A percentile compares a stretch with the other conserved stretches of the same genome.
Conservation (phyloP, 2,797 vertebrate species). For the Thunnus albacares region DNA sequence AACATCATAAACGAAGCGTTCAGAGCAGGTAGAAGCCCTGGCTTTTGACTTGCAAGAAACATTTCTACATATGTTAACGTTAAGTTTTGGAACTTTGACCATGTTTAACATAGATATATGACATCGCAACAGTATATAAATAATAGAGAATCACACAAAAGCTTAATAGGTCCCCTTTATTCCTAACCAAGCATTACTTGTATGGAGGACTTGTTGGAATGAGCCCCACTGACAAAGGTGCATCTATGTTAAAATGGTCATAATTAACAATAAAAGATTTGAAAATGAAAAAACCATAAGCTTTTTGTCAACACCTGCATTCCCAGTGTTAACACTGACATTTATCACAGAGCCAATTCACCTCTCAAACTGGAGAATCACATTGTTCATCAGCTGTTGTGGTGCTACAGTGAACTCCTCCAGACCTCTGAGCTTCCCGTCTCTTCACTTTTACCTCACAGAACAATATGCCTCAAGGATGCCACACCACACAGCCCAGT, state of each 20-base stretch:
- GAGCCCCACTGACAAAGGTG: neutral
- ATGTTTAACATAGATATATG: no score
- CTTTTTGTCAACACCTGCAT: neutral
- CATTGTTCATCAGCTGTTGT: slow-evolving; percentile 74
- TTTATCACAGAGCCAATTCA: slow-evolving; percentile 82
- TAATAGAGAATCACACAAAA: no score
- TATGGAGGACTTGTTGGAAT: neutral
- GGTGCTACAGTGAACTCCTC: slow-evolving; percentile 68
- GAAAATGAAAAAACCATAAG: neutral
- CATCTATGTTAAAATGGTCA: neutral
- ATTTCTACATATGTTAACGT: no score
- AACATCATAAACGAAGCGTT: no score
- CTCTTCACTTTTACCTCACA: slow-evolving; percentile 70
- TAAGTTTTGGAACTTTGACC: no score
- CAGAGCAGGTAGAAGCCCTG: no score
- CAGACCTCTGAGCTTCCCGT: slow-evolving; percentile 63
- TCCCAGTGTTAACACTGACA: slow-evolving; percentile 67
- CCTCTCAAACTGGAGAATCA: slow-evolving; percentile 61
- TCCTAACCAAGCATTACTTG: no score
- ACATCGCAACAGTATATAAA: no score
- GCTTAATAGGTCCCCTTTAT: no score
- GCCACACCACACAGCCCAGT: slow-evolving; percentile 46
- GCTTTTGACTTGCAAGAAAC: no score
- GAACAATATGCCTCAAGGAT: slow-evolving; percentile 56
- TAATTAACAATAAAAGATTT: neutral